phyloP scores from a whole-genome alignment of 2,797 vertebrate species.

The Enteromius paludinosus region DNA sequence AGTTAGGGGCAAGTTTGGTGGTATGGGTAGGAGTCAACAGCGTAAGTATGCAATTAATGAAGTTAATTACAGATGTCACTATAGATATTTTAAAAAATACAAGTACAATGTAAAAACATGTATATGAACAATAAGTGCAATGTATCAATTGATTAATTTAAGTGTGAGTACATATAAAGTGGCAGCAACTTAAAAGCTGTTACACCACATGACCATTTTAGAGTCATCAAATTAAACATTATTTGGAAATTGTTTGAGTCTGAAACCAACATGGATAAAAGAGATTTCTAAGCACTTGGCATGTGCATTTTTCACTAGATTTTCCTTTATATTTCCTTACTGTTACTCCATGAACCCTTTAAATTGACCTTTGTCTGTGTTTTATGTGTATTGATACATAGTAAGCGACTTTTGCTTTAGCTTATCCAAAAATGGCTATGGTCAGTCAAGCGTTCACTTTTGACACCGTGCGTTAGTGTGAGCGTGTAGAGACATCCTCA shows the following conservation, averaged over 20 bases:
- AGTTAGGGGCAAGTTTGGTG: no score
- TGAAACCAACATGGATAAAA: background rate
- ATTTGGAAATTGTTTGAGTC: background rate
- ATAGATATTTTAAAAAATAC: no score
- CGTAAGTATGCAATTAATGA: no score
- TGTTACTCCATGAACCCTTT: background rate
- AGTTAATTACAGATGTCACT: no score
- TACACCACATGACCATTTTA: background rate
- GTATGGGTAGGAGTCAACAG: no score
- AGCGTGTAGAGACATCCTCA: background rate
- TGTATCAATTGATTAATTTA: no score
- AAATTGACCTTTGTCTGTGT: background rate
- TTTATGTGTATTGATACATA: constrained; percentile 44
- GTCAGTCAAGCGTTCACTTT: constrained; percentile 54
- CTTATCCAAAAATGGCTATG: constrained; percentile 74
- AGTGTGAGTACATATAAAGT: no score
- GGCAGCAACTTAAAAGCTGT: background rate
- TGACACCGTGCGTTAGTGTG: constrained; percentile 44
- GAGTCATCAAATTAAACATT: background rate
- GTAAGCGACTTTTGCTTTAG: constrained; percentile 58
- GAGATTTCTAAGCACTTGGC: background rate
- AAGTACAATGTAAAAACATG: no score
- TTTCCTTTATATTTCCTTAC: background rate
- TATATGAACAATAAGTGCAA: no score
- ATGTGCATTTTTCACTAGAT: background rate